Evolutionary conservation across 2,797 vertebrate genomes (phyloP).

Genomic region (Buceros bicornis): DNA sequence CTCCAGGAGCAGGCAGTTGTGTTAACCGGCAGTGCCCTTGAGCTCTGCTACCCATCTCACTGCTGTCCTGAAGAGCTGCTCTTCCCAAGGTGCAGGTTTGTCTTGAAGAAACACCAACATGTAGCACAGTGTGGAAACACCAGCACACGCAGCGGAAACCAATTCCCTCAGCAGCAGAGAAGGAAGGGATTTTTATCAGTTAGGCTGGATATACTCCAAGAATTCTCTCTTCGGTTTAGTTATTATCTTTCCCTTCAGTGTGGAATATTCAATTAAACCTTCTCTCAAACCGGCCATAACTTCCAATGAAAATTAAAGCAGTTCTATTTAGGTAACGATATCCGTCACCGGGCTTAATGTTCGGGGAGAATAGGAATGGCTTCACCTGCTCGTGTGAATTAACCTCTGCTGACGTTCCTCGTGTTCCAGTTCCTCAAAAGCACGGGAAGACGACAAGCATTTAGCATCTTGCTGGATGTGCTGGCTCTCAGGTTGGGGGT

Average conservation of each 20-base stretch:
- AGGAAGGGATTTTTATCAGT: conserved; percentile 54
- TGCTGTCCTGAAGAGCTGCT: background rate
- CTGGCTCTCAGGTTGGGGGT: background rate
- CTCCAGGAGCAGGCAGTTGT: background rate
- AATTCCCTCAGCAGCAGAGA: conserved; percentile 39
- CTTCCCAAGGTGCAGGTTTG: conserved; percentile 55
- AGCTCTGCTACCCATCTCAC: conserved; percentile 19
- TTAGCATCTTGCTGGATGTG: background rate
- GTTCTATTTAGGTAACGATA: conserved; percentile 63
- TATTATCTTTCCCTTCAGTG: conserved; percentile 63
- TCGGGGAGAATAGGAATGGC: background rate
- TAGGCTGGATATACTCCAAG: conserved; percentile 66
- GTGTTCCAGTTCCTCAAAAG: background rate
- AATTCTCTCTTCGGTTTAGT: conserved; percentile 38
- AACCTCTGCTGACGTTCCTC: background rate
- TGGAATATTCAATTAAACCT: conserved; percentile 76
- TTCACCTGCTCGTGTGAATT: conserved; percentile 42
- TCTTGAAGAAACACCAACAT: conserved; percentile 17
- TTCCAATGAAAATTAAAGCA: conserved; percentile 63
- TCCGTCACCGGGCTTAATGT: conserved; percentile 47
- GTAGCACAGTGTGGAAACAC: conserved; percentile 12
- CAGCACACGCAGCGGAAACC: conserved; percentile 48
- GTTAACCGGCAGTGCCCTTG: conserved; percentile 36
- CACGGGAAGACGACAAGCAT: background rate
- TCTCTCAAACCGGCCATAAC: conserved; percentile 73